phyloP scores from a whole-genome alignment of 2,113 vertebrate genomes.

The Fukomys damarensis region DNA sequence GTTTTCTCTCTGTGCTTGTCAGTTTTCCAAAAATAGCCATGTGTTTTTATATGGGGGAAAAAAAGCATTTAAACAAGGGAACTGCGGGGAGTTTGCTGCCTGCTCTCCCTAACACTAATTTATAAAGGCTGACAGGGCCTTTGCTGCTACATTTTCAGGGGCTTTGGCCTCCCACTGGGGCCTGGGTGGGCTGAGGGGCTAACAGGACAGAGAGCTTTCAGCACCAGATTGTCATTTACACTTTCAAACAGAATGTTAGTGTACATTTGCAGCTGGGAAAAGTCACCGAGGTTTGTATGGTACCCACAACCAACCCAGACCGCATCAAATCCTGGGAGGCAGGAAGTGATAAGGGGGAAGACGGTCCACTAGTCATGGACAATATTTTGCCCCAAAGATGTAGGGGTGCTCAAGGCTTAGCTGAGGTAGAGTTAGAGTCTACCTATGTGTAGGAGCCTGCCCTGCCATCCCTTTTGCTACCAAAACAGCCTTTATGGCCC shows the following conservation, averaged over 20 bases:
- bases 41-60: not conserved
- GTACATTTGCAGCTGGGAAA: not conserved
- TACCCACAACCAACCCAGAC: not conserved
- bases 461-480: not conserved
- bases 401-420: not conserved
- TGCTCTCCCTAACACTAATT: not conserved
- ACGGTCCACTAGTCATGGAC: not conserved
- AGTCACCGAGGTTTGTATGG: not conserved
- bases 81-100: not conserved
- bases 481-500: not conserved
- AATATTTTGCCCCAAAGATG: not conserved
- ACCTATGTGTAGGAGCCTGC: not conserved
- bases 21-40: not conserved
- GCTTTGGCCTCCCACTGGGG: not conserved
- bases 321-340: not conserved
- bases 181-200: not conserved
- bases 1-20: not conserved
- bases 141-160: not conserved
- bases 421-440: not conserved
- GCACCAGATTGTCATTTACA: rapidly evolving
- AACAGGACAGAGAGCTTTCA: not conserved
- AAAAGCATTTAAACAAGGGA: not conserved
- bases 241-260: not conserved
- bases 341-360: not conserved
- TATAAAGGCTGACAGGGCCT: not conserved